phyloP scores from a whole-genome alignment of 2,888 invertebrate species.

The Candidula unifasciata region DNA sequence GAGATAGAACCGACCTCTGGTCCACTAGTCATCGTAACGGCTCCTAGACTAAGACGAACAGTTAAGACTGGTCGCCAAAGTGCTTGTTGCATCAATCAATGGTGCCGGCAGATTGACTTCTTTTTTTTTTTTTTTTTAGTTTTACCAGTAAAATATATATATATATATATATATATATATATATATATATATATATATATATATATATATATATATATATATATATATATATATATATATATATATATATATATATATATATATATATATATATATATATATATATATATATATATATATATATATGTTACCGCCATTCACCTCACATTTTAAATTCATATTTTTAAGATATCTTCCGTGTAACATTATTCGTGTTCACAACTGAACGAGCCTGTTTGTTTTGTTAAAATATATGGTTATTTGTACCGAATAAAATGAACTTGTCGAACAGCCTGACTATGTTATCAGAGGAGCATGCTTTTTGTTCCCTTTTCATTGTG shows the following conservation, averaged over 20 bases:
- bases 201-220: too few species aligned
- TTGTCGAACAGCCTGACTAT: neutral
- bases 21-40: conserved; percentile 12
- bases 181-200: too few species aligned
- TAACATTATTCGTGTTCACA: too few species aligned
- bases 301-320: too few species aligned
- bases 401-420: neutral
- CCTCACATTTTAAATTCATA: too few species aligned
- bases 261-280: too few species aligned
- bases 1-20: conserved; percentile 37
- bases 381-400: neutral
- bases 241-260: too few species aligned
- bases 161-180: too few species aligned
- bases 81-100: conserved; percentile 3
- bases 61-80: neutral
- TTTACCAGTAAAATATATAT: neutral
- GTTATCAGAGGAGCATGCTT: too few species aligned
- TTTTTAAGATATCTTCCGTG: too few species aligned
- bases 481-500: neutral
- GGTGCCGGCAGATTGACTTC: neutral
- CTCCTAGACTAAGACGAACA: neutral
- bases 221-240: too few species aligned
- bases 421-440: neutral
- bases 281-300: too few species aligned
- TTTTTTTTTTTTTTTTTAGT: neutral